These are phyloP conservation scores for Pandion haliaetus DNA, from an alignment of 2,113 vertebrate genomes.

Conservation along the genomic window DNA sequence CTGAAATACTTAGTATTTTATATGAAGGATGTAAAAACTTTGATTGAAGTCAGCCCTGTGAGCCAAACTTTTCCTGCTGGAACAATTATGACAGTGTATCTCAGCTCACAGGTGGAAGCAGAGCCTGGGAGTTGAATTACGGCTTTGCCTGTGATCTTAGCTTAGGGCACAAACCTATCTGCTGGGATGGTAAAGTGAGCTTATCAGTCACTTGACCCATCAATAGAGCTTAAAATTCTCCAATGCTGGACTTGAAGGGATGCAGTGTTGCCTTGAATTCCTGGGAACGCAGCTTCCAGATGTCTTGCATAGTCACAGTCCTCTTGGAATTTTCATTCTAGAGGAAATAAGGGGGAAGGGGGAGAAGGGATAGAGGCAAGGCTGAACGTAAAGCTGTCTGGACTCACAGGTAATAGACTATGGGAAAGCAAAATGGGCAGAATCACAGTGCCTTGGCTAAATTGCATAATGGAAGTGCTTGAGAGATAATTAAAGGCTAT, in stretches of 20 bases:
- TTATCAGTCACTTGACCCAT: neutral
- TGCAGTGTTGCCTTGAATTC: neutral
- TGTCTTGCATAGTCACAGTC: neutral
- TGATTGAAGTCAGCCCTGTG: slow-evolving; percentile 15
- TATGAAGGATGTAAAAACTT: slow-evolving; percentile 1
- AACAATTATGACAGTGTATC: neutral
- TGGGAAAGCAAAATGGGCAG: neutral
- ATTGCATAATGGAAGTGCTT: neutral
- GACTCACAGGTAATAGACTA: neutral
- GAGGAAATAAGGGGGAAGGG: neutral
- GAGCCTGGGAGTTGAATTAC: neutral
- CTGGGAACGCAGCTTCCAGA: neutral
- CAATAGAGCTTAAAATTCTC: neutral
- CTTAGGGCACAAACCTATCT: neutral
- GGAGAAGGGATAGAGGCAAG: neutral
- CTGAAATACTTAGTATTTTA: slow-evolving; percentile 47
- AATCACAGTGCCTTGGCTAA: neutral
- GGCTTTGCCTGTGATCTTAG: neutral
- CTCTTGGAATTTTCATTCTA: neutral
- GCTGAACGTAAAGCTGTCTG: neutral
- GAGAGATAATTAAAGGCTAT: neutral
- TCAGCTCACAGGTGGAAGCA: neutral
- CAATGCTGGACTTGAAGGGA: neutral
- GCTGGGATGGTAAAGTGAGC: neutral
- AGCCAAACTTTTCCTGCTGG: slow-evolving; percentile 15